These are phyloP conservation scores for Anneissia japonica DNA, from an alignment of 35 echinoderm and acorn worm species.

Conservation along the genomic window DNA sequence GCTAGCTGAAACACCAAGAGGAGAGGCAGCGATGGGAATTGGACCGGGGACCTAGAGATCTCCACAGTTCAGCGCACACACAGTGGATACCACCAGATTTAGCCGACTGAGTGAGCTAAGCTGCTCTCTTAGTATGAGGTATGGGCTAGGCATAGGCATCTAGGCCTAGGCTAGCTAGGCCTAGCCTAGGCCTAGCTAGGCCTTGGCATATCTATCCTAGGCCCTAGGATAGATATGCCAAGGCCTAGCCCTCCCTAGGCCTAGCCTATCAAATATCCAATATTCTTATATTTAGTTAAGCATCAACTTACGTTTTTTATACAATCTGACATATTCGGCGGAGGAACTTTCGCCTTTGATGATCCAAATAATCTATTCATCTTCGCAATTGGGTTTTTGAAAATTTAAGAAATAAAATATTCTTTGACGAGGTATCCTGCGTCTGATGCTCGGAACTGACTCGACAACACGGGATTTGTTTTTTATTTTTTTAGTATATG, in stretches of 20 bases:
- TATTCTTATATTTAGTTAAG: too few species aligned
- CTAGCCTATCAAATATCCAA: not conserved
- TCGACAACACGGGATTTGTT: not conserved
- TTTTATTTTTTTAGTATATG: not conserved
- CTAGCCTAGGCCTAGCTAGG: not conserved
- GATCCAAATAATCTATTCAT: slow-evolving; percentile 82
- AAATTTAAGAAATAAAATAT: not conserved
- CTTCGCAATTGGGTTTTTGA: not conserved
- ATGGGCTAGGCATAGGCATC: too few species aligned
- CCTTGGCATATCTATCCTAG: too few species aligned
- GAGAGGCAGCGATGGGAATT: too few species aligned
- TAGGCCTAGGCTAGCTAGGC: too few species aligned
- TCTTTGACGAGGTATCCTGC: not conserved
- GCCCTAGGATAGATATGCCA: not conserved
- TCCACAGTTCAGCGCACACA: too few species aligned
- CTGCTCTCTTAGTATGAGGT: too few species aligned
- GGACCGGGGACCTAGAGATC: too few species aligned
- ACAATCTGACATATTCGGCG: slow-evolving; percentile 62
- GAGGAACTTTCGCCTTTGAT: slow-evolving; percentile 63
- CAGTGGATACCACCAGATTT: too few species aligned
- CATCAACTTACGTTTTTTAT: slow-evolving; percentile 64
- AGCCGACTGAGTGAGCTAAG: too few species aligned
- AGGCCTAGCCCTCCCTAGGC: not conserved
- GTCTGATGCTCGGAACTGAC: not conserved
- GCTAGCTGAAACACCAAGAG: too few species aligned